Base-by-base conservation (phyloP, 1,140 invertebrate species). In the Ptiloglossa arizonensis region DNA sequence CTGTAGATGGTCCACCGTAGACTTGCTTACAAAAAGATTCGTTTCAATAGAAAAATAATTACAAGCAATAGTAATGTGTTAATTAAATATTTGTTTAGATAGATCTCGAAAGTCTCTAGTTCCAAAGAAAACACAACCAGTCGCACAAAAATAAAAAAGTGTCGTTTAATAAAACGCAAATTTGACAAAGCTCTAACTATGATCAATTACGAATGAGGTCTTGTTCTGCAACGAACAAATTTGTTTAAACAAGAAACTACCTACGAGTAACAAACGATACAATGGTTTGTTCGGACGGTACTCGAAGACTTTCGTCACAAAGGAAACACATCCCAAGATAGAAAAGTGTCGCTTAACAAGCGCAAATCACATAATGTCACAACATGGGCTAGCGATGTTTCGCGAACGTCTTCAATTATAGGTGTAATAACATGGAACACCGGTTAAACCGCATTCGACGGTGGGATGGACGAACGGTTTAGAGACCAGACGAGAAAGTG, bases 401-500 rank as follows among this genome's bases (percentile, higher is more conserved):
- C 35, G 22, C 15, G 41, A 27, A 17, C 2, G 24, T 19, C 29
- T 71, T 62, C 69, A 71, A 71, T 71, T 62, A 62, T 19, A 48
- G 17, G 11, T 48, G 41, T 62, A 71, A 71, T 62, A 48, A 71
- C 56, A 71, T 17, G 13, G 68, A 46, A 62, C 8, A 0, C 1
- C 15, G 3, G 19, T 67, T 48, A 5, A 35, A 29, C 19, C 24
- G 5, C 13, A 6, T 13, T 44, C n/a, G 19, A 66, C 32, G 27
- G 29, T 13, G 52, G n/a, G 24, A 13, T 9, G 41, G 41, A 2
- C 24, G 35, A 9, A 24, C 38, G 46, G 38, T 60, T 79, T 80
- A 54, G 38, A 22, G 64, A 48, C 0, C 11, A 11, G 9, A 44
- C 1, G 22, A 13, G n/a, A 68, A 27, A 80, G n/a, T 72, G 38